Conservation (phyloP, 2,888 invertebrate genomes). For the Drosophila cognata region DNA sequence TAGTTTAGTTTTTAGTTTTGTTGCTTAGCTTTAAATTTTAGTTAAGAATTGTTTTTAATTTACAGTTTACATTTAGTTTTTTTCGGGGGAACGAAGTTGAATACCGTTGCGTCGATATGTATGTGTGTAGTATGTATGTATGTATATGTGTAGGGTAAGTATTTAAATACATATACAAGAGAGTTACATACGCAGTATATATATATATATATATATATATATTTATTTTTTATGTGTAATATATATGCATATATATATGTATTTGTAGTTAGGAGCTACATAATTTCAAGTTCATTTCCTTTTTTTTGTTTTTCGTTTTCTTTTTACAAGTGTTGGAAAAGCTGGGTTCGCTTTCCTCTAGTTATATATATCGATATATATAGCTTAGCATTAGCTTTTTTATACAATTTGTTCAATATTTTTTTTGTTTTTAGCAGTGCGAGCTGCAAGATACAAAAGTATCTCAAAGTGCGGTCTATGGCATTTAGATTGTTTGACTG, state of each 20-base stretch:
- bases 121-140: slow-evolving; percentile 14
- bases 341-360: slow-evolving; percentile 28
- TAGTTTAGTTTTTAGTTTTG: slow-evolving; percentile 23
- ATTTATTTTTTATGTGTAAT: slow-evolving; percentile 3
- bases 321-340: slow-evolving; percentile 57
- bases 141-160: slow-evolving; percentile 19
- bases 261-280: slow-evolving; percentile 27
- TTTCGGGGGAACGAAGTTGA: slow-evolving; percentile 56
- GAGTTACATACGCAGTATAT: slow-evolving; percentile 54
- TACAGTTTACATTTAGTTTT: slow-evolving; percentile 65
- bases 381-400: slow-evolving; percentile 68
- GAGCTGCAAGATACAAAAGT: slow-evolving; percentile 52
- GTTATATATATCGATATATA: slow-evolving; percentile 25
- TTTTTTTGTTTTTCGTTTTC: slow-evolving; percentile 24
- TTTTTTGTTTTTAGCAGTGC: slow-evolving; percentile 25
- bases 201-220: slow-evolving; percentile 16
- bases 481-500: slow-evolving; percentile 49
- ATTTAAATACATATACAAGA: slow-evolving; percentile 58
- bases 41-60: slow-evolving; percentile 57
- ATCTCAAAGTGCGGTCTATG: slow-evolving; percentile 56
- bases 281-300: slow-evolving; percentile 58
- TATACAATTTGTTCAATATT: slow-evolving; percentile 72
- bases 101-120: slow-evolving; percentile 59
- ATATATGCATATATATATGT: slow-evolving; percentile 9
- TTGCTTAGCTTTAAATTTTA: slow-evolving; percentile 40